Evolutionary conservation across 2,888 invertebrate genomes (phyloP), one percentile per base, ranked within the genome.

Genomic region (Lypha dubia): DNA sequence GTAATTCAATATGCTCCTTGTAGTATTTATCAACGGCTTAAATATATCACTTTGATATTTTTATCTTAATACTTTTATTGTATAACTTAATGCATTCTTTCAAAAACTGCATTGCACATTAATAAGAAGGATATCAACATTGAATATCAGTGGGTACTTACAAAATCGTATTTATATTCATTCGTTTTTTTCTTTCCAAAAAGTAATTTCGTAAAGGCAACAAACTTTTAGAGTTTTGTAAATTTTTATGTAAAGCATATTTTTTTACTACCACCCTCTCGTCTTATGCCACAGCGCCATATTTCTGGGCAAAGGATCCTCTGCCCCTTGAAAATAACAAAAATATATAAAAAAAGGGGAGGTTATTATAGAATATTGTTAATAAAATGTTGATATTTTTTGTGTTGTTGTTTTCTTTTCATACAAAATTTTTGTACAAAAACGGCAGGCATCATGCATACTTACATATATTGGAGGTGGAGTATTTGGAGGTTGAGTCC

Each of bases 311-410:
- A 73, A 70, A 74, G 58, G 73, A 77, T 81, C 81, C 81, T 73
- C 56, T 46, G 56, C 58, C 51, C 62, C 41, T 49, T 51, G 53
- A 77, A 65, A 56, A 41, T 41, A 51, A 60, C 62, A 68, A 28
- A 28, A 9, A 35, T 46, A 41, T 46, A 41, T 6, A 28, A 22
- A 71, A 49, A 74, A 68, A 24, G 62, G 65, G 75, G 71, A 74
- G 77, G 81, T 63, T 84, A 70, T 84, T 81, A 84, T 38, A 74
- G 81, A 84, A 84, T 81, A 84, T 81, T 81, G 84, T 84, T 84
- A 84, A 84, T 81, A 84, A 84, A 84, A 81, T 81, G 81, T 81
- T 81, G 77, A 73, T 62, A 67, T 38, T 79, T 68, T 28, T 17
- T 32, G 32, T n/a, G 0, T 49, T 20, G 17, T 20, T 73, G 13